Percentiles rank a stretch among this genome's conserved stretches.
These are phyloP conservation scores for Darevskia mixta DNA, from an alignment of 2,797 vertebrate species.

Conservation along the genomic window DNA sequence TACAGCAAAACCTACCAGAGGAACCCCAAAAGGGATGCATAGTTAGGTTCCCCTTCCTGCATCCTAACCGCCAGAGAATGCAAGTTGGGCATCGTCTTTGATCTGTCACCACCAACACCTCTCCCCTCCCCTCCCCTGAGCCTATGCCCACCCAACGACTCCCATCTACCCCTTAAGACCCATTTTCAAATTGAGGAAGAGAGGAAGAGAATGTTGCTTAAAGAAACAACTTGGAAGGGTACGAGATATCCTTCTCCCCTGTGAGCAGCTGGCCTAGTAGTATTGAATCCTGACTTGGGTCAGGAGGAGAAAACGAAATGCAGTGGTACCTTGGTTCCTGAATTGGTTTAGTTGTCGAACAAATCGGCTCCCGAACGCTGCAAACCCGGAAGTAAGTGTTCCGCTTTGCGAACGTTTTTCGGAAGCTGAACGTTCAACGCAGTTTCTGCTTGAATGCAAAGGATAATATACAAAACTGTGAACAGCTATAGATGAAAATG, in stretches of 20 bases:
- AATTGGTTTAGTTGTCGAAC: too few species aligned
- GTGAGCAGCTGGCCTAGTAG: background rate
- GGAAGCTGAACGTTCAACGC: too few species aligned
- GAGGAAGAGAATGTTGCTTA: background rate
- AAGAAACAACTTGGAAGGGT: background rate
- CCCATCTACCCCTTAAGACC: background rate
- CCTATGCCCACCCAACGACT: background rate
- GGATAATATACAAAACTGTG: too few species aligned
- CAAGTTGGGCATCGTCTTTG: background rate
- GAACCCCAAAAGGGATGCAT: background rate
- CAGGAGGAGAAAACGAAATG: background rate
- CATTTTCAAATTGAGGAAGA: background rate
- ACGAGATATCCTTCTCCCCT: background rate
- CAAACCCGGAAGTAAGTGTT: too few species aligned
- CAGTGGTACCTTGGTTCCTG: too few species aligned
- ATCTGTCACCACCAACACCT: too few species aligned
- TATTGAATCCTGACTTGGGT: background rate
- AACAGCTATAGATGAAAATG: too few species aligned
- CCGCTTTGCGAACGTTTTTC: too few species aligned
- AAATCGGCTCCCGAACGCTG: too few species aligned
- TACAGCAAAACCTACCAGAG: slow-evolving; percentile 32
- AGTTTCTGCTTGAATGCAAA: too few species aligned
- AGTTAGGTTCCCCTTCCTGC: background rate
- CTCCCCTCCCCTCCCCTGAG: background rate
- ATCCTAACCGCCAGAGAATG: background rate